Base-by-base conservation (phyloP, 2,797 vertebrate genomes). In the Takifugu ocellatus region DNA sequence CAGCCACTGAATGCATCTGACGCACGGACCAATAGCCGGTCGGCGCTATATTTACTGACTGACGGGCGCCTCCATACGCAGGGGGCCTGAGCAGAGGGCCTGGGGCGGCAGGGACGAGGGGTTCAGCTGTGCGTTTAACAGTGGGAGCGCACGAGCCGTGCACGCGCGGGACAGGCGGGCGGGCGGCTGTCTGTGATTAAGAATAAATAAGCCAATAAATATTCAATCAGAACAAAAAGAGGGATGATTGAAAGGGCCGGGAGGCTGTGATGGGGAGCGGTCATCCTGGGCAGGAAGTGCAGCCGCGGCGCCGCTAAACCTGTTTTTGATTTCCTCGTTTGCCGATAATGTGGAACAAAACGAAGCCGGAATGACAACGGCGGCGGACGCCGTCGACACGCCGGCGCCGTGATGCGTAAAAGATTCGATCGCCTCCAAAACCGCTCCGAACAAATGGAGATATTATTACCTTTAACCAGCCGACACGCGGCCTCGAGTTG, bases 151-250 rank as follows among this genome's bases (percentile, higher is more conserved):
- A 33, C 31, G 44, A 25, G 52, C 48, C 43, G 48, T 49, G 31
- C 25, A 7, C 25, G 17, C 15, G 26, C 8, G 25, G 49, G 15
- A 15, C 48, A 64, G 61, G 66, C 61, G 75, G 70, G 69, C 59
- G 66, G 70, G 69, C 59, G 66, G 26, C 83, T 76, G 74, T 59
- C 72, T 84, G 79, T 86, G 84, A 86, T 87, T 85, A 85, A 86
- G 82, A 88, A 84, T 87, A 87, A 86, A 87, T 86, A 86, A 85
- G 84, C 74, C 83, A 87, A 87, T 85, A 85, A 87, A 87, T 87
- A 89, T 89, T 85, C 82, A 84, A 82, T 84, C 70, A 81, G 78
- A 75, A 82, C 74, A 66, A 77, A 78, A 82, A 74, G 68, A 77
- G 74, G 68, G 58, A 61, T 83, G 79, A 86, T 83, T 80, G 83